A percentile compares a stretch with the other conserved stretches of the same genome.
These are phyloP conservation scores for Heterodera carotae DNA, from an alignment of 1,140 invertebrate species.

Conservation along the genomic window DNA sequence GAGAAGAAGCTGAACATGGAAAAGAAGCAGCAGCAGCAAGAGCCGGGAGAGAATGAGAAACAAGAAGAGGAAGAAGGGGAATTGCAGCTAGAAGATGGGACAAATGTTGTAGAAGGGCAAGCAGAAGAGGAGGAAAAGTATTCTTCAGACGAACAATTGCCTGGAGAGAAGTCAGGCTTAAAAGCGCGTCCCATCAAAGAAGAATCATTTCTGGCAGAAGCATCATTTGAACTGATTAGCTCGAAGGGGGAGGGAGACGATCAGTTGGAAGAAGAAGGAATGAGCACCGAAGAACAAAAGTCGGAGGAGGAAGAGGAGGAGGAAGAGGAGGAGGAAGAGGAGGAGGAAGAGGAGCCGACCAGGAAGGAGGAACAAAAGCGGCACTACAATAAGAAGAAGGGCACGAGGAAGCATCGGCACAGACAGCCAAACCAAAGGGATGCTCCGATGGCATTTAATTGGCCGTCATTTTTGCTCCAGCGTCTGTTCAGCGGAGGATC, in stretches of 20 bases:
- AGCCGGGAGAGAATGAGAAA: background rate
- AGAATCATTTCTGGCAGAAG: background rate
- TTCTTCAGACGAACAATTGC: too few species aligned
- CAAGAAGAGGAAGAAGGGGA: background rate
- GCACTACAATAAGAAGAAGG: background rate
- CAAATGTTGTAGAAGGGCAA: slow-evolving; percentile 13
- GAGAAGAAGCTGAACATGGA: background rate
- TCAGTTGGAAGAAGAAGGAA: slow-evolving; percentile 11
- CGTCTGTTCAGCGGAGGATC: background rate
- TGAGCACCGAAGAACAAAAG: background rate
- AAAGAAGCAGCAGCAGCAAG: background rate
- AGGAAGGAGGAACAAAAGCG: slow-evolving; percentile 2
- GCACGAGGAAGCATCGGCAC: background rate
- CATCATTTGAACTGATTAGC: slow-evolving; percentile 14
- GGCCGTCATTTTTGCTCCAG: background rate
- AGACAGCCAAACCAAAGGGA: background rate
- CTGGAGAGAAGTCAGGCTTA: too few species aligned
- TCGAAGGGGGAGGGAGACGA: too few species aligned
- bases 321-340: background rate
- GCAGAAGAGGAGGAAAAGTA: too few species aligned
- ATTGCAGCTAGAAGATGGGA: too few species aligned
- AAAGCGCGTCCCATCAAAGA: background rate
- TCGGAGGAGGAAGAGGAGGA: too few species aligned
- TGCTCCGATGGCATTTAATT: background rate
- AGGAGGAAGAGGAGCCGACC: background rate